Evolutionary conservation across 2,888 invertebrate species (phyloP).

Genomic region (Athetis lepigone): DNA sequence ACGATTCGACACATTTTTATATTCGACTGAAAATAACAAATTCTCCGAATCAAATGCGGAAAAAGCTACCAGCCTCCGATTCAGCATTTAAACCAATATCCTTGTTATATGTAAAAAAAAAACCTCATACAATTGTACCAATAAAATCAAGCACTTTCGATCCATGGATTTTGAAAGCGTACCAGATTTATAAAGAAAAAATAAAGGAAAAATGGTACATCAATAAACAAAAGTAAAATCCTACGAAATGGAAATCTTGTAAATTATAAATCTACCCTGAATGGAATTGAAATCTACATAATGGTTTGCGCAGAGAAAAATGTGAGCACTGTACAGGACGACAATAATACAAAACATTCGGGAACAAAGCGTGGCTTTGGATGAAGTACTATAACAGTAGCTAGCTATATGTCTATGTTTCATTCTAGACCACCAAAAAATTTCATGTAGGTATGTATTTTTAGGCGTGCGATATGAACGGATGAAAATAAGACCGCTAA

Average conservation of each 20-base stretch:
- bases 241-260: slow-evolving; percentile 63
- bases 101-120: too few relatives aligned
- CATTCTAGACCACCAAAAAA: slow-evolving; percentile 1
- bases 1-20: too few relatives aligned
- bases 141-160: neutral
- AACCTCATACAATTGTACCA: neutral
- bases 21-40: neutral
- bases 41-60: neutral
- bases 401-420: slow-evolving; percentile 32
- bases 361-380: slow-evolving; percentile 60
- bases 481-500: neutral
- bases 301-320: slow-evolving; percentile 62
- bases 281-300: slow-evolving; percentile 69
- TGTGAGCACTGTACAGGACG: slow-evolving; percentile 59
- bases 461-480: neutral
- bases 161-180: neutral
- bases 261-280: slow-evolving; percentile 69
- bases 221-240: slow-evolving; percentile 59
- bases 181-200: slow-evolving; percentile 1
- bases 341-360: slow-evolving; percentile 63
- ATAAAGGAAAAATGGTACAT: slow-evolving; percentile 30
- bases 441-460: neutral
- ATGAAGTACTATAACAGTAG: slow-evolving; percentile 39
- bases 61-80: too few relatives aligned
- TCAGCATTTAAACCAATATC: neutral